Evolutionary conservation across 2,888 invertebrate genomes (phyloP), one percentile per base, ranked within the genome.

Genomic region (Lottia scabra): DNA sequence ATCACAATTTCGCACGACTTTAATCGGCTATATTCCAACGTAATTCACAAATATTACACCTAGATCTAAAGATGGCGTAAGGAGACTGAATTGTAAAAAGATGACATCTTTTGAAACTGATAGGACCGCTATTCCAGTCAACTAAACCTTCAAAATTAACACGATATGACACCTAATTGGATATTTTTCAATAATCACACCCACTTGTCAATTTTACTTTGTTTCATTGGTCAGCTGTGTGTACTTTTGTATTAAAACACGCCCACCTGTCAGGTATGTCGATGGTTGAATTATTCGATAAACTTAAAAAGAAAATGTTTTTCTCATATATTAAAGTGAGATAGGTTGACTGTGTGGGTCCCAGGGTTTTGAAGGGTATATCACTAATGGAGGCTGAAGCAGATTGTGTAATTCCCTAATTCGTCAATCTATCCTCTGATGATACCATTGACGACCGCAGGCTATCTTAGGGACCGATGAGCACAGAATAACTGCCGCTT

Each of bases 21-120:
- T 19, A 26, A 26, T 30, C 65, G n/a, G 65, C 65, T 65, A 65
- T n/a, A 65, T 65, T n/a, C 43, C 23, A 27, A 23, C 23, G 56
- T 56, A n/a, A 23, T 38, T 38, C 23, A 56, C 56, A 56, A 56
- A 23, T n/a, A n/a, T 56, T 23, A 23, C 56, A 38, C 1, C 23
- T 56, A 56, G 56, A 56, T 56, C 56, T 56, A 19, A 56, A 56
- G 56, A 56, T 56, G 8, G 23, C 10, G 56, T 38, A 10, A 38
- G 5, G 38, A 38, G 38, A 38, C 38, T 38, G 38, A 6, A 38
- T 38, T 38, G 38, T n/a, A n/a, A 38, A 38, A 38, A 38, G 38
- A 38, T 38, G 38, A 38, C 38, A 38, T 38, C 38, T 38, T 38
- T 38, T 38, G 38, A 38, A 38, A 38, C 10, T 38, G 38, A 38